phyloP scores from a whole-genome alignment of 35 echinoderm and acorn worm genomes.

The Chiridota heheva region DNA sequence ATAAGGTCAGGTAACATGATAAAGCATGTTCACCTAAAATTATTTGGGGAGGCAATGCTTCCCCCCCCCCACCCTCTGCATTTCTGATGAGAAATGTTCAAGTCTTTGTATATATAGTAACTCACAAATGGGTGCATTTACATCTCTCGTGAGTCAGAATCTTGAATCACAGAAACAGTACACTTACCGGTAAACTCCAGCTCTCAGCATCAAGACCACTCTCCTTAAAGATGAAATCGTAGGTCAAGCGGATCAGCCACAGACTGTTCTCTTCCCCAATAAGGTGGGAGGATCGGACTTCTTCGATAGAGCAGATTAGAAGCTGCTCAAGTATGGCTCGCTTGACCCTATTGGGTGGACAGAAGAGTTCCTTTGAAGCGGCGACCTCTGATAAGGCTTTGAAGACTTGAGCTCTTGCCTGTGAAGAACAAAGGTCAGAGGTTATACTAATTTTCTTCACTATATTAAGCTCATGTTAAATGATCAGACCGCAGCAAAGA shows the following conservation, averaged over 20 bases:
- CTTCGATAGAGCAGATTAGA: slow-evolving; percentile 56
- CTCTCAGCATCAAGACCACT: no score
- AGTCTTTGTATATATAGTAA: no score
- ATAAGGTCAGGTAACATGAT: no score
- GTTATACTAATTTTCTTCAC: not conserved
- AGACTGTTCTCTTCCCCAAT: slow-evolving; percentile 71
- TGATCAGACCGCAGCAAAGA: no score
- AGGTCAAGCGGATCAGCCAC: slow-evolving; percentile 73
- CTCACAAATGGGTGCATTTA: no score
- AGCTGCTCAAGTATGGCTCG: slow-evolving; percentile 83
- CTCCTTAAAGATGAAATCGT: slow-evolving; percentile 83
- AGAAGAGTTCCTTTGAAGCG: slow-evolving; percentile 56
- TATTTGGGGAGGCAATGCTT: no score
- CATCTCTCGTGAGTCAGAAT: no score
- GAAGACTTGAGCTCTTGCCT: slow-evolving; percentile 91
- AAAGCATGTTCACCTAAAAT: no score
- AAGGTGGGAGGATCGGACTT: not conserved
- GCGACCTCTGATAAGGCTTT: slow-evolving; percentile 55
- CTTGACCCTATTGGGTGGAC: slow-evolving; percentile 66
- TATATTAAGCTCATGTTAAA: no score
- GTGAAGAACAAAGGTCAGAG: not conserved
- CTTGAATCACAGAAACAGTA: not conserved
- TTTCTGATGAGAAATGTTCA: no score
- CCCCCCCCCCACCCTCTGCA: no score
- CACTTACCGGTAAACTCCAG: not conserved